phyloP scores from a whole-genome alignment of 2,888 invertebrate species.

The Subacronicta megacephala region DNA sequence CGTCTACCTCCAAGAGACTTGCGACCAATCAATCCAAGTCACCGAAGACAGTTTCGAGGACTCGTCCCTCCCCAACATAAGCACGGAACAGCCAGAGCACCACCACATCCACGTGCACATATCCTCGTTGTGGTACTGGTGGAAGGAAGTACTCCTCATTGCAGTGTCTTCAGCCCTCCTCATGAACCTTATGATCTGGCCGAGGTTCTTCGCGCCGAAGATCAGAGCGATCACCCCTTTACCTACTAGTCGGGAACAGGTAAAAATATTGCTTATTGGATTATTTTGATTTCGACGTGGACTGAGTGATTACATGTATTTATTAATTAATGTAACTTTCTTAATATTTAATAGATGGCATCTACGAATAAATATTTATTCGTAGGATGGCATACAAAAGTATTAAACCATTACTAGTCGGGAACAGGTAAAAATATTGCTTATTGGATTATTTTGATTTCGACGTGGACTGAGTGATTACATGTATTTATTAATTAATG shows the following conservation, averaged over 20 bases:
- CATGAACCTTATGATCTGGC: conserved; percentile 91
- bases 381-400: too few relatives aligned
- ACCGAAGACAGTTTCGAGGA: conserved; percentile 69
- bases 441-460: too few relatives aligned
- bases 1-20: conserved; percentile 90
- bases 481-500: too few relatives aligned
- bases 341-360: too few relatives aligned
- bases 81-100: conserved; percentile 86
- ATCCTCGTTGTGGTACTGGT: conserved; percentile 93
- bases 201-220: conserved; percentile 80
- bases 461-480: too few relatives aligned
- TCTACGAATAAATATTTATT: too few relatives aligned
- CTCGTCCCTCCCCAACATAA: conserved; percentile 65
- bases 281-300: too few relatives aligned
- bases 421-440: conserved; percentile 75
- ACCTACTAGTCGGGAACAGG: conserved; percentile 75
- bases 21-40: conserved; percentile 82
- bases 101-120: conserved; percentile 92
- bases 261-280: conserved; percentile 60
- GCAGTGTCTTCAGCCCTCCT: conserved; percentile 93
- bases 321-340: too few relatives aligned
- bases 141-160: conserved; percentile 94
- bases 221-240: conserved; percentile 63
- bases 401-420: too few relatives aligned
- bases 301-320: too few relatives aligned